Evolutionary conservation across 2,888 invertebrate genomes (phyloP).

Genomic region (Dimorphilus gyrociliatus): DNA sequence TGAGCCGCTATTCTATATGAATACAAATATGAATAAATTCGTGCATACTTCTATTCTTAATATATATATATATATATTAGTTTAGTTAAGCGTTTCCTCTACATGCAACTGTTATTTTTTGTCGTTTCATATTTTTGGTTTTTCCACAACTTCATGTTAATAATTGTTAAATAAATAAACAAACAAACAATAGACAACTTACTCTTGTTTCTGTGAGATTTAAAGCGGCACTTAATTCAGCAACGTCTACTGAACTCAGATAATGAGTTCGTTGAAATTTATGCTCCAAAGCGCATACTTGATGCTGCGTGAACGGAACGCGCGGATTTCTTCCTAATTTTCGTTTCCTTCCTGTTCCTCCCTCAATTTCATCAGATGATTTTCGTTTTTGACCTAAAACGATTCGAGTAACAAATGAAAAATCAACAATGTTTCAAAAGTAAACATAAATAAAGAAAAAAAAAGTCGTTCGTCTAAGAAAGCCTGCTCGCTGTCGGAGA

Average conservation of each 20-base stretch:
- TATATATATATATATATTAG: too few species aligned
- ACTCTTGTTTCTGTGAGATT: conserved; percentile 36
- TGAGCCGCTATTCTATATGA: too few species aligned
- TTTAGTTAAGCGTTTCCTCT: too few species aligned
- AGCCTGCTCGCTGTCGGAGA: too few species aligned
- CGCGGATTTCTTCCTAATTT: conserved; percentile 34
- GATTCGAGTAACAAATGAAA: conserved; percentile 1
- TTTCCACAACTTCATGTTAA: neutral
- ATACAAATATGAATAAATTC: too few species aligned
- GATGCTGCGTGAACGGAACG: conserved; percentile 27
- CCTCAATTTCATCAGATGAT: neutral
- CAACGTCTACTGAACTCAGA: conserved; percentile 35
- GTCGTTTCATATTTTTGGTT: too few species aligned
- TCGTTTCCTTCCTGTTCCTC: too few species aligned
- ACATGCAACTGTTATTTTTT: too few species aligned
- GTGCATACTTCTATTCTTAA: too few species aligned
- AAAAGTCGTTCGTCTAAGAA: neutral
- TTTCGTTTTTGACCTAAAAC: neutral
- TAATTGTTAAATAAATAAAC: too few species aligned
- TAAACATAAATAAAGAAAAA: neutral
- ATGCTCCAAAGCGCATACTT: conserved; percentile 30
- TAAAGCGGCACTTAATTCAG: conserved; percentile 28
- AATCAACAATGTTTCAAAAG: too few species aligned
- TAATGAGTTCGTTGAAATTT: conserved; percentile 34
- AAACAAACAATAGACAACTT: conserved; percentile 8